Percentiles rank a stretch among this genome's conserved stretches.
Evolutionary conservation across 2,113 vertebrate genomes (phyloP).

Genomic region (Oncorhynchus gorbuscha): DNA sequence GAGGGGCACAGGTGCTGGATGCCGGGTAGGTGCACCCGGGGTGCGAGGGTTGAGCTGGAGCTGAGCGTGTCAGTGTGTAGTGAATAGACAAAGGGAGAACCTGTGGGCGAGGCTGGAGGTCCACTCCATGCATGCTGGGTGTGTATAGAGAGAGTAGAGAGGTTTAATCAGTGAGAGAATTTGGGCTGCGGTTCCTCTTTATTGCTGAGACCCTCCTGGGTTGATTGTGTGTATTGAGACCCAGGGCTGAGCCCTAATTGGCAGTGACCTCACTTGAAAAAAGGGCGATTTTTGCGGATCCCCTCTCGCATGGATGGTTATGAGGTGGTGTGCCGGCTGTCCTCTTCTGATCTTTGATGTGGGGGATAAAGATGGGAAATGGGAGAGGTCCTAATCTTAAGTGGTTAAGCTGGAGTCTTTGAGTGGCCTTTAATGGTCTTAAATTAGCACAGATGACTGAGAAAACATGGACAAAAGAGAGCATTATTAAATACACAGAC

Average conservation of each 20-base stretch:
- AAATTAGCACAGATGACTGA: conserved; percentile 18
- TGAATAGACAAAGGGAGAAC: not conserved
- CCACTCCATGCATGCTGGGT: not conserved
- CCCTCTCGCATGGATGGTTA: conserved; percentile 2
- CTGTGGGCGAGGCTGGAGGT: not conserved
- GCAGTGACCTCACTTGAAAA: conserved; percentile 34
- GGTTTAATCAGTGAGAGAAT: conserved; percentile 1
- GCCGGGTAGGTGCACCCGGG: conserved; percentile 2
- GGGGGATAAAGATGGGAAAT: conserved; percentile 22
- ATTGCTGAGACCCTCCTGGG: not conserved
- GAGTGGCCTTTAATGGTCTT: conserved; percentile 27
- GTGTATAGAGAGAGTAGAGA: not conserved
- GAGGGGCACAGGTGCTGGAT: conserved; percentile 67
- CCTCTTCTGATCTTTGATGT: conserved; percentile 14
- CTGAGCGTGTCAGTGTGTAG: not conserved
- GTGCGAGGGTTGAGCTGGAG: not conserved
- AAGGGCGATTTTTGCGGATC: conserved; percentile 27
- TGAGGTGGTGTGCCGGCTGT: not conserved
- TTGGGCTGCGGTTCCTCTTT: conserved; percentile 22
- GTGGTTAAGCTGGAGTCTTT: conserved; percentile 20
- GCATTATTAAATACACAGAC: not conserved
- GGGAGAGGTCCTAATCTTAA: conserved; percentile 21
- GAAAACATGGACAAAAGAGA: not conserved
- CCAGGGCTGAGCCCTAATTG: conserved; percentile 30
- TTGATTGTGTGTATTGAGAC: conserved; percentile 36